Conservation (phyloP, 1,140 invertebrate genomes). For the Anastatus disparis region DNA sequence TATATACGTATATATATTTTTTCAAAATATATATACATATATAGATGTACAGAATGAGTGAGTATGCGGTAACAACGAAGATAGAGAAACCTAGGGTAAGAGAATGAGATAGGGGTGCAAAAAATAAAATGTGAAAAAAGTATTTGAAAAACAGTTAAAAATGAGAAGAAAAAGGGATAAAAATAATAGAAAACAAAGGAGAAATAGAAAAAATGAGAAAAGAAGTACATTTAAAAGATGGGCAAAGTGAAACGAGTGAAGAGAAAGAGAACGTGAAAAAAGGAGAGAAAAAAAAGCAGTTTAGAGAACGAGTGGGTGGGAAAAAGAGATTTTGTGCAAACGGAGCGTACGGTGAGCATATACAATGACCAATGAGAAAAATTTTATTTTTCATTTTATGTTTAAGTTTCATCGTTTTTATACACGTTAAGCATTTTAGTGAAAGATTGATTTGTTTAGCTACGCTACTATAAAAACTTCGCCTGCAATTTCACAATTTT, state of each 20-base stretch:
- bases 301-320: too few species aligned
- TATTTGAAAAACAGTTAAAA: constrained; percentile 1
- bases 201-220: background rate
- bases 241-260: background rate
- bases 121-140: too few species aligned
- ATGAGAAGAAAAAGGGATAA: background rate
- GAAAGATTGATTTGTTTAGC: constrained; percentile 19
- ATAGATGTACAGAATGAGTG: too few species aligned
- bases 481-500: too few species aligned
- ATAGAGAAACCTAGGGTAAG: too few species aligned
- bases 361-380: background rate
- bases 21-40: too few species aligned
- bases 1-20: too few species aligned
- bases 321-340: constrained; percentile 4
- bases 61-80: too few species aligned
- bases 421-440: background rate
- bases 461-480: background rate
- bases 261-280: background rate
- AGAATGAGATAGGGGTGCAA: too few species aligned
- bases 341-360: background rate
- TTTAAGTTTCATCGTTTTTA: background rate
- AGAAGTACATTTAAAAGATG: too few species aligned
- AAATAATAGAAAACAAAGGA: background rate
- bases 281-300: too few species aligned
- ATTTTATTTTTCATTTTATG: constrained; percentile 17